Base-by-base conservation (phyloP, 2,888 invertebrate genomes). In the Andrena dorsata region DNA sequence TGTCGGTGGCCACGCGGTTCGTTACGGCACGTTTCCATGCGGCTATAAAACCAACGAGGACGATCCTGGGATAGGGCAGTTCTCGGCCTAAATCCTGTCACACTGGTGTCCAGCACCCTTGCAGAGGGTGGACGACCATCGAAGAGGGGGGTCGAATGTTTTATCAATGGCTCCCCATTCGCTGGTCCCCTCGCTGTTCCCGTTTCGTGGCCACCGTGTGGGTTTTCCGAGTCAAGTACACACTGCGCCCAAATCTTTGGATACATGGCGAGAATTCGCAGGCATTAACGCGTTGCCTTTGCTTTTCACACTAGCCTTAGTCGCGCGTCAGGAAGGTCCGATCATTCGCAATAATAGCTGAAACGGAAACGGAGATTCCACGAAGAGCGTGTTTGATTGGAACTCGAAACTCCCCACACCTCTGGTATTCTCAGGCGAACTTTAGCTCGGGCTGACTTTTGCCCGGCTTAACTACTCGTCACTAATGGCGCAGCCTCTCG, bases 1-100 rank as follows among this genome's bases (percentile, higher is more conserved):
- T 51, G 63, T 47, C 73, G 56, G 58, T 41, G 64, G 47, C 32
- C 20, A 10, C 71, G 23, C 32, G 47, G 16, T 41, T 69, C 76
- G 82, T 72, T 64, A 68, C 28, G 66, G 61, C 70, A 35, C 49
- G 66, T 74, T 74, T 75, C 61, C 70, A 71, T 35, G 49, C 35
- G 71, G 51, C 61, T 13, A 53, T 73, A 63, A 81, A 79, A 16
- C 49, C 64, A 72, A 71, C 56, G 20, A 76, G 28, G 47, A 69
- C 61, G 64, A 60, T 8, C 32, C 56, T 82, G 83, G 69, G 76
- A 82, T 53, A 83, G 76, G 75, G 72, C 76, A 76, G 73, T 76
- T 79, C 32, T 49, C 53, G 41, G 20, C 35, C 64, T 20, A 65
- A 74, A 79, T 74, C 58, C 73, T 13, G 28, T 73, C 30, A 10